Conservation (phyloP, 2,888 invertebrate species). For the Malachius bipustulatus region DNA sequence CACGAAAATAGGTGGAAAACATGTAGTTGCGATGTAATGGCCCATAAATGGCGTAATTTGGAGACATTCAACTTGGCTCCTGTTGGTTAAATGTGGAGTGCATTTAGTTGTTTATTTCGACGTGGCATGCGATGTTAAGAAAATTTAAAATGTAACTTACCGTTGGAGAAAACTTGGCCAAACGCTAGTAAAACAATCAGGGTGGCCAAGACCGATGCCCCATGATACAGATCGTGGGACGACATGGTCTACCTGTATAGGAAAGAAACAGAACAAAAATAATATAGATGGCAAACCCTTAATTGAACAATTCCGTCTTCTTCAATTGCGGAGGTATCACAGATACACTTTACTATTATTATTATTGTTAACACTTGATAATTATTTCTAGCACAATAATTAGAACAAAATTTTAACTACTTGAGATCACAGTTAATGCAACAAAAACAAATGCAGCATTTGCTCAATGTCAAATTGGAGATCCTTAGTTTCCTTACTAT, state of each 20-base stretch:
- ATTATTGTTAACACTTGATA: conserved; percentile 3
- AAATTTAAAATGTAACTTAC: conserved; percentile 30
- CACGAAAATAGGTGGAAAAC: too few relatives aligned
- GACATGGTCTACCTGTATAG: conserved; percentile 31
- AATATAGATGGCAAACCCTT: conserved; percentile 32
- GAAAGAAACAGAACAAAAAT: conserved; percentile 22
- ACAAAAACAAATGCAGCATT: too few relatives aligned
- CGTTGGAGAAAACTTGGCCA: conserved; percentile 35
- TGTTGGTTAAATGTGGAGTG: not conserved
- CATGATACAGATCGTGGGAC: conserved; percentile 24
- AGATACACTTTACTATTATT: conserved; percentile 14
- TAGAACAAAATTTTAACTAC: too few relatives aligned
- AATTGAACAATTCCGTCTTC: conserved; percentile 19
- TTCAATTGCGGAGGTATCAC: conserved; percentile 14
- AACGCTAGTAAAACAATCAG: conserved; percentile 30
- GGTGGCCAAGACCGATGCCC: conserved; percentile 28
- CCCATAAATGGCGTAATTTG: too few relatives aligned
- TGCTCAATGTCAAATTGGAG: too few relatives aligned
- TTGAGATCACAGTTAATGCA: too few relatives aligned
- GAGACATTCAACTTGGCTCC: not conserved
- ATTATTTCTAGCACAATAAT: conserved; percentile 9
- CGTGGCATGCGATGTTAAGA: conserved; percentile 1
- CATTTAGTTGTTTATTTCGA: not conserved
- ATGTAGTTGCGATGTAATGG: too few relatives aligned
- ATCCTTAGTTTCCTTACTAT: too few relatives aligned